A percentile compares a stretch with the other conserved stretches of the same genome.
These are phyloP conservation scores for Lagopus muta DNA, from an alignment of 2,113 vertebrate species.

Conservation along the genomic window DNA sequence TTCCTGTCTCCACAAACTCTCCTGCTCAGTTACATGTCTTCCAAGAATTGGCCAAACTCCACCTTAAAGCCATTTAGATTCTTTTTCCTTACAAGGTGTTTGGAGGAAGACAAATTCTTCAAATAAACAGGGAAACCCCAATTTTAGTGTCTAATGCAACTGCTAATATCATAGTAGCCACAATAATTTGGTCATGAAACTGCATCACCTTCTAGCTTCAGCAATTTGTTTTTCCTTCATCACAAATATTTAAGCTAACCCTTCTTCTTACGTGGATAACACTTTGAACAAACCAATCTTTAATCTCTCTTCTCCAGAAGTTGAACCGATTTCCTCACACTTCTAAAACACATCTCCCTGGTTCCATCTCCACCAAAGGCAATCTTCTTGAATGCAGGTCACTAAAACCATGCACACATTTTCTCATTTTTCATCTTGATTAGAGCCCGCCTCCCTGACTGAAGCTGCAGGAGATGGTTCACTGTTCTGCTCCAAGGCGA, in stretches of 20 bases:
- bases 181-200: fast-evolving
- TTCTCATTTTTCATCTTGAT: not conserved
- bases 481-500: not conserved
- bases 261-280: not conserved
- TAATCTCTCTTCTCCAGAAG: conserved; percentile 9
- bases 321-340: conserved; percentile 1
- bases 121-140: not conserved
- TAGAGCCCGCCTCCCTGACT: not conserved
- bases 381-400: not conserved
- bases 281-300: not conserved
- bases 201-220: not conserved
- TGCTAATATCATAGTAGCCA: not conserved
- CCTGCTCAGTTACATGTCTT: not conserved
- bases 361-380: not conserved
- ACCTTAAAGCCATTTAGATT: not conserved
- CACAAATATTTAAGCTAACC: not conserved
- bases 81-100: not conserved
- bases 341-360: not conserved
- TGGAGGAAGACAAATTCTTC: not conserved
- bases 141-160: not conserved
- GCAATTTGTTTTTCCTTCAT: too few relatives aligned
- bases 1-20: conserved; percentile 9
- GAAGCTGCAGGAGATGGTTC: not conserved
- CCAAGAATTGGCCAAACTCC: not conserved
- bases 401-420: not conserved